phyloP scores from a whole-genome alignment of 2,113 vertebrate species.

The Sialia sialis region DNA sequence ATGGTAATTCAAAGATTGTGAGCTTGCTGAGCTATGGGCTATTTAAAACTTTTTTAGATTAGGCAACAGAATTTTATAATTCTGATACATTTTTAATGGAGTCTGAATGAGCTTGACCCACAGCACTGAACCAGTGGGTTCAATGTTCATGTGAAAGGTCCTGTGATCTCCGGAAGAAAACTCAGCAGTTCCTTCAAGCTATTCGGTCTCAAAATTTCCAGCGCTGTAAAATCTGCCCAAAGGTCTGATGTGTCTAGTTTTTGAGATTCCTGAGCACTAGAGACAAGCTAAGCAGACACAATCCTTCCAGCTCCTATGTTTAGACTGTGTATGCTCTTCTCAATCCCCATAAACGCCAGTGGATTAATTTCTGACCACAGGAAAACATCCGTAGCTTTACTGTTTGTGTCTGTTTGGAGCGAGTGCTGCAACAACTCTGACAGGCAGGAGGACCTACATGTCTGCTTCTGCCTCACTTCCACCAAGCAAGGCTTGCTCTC shows the following conservation, averaged over 20 bases:
- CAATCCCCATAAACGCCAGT: not conserved
- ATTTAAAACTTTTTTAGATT: not conserved
- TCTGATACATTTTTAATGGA: not conserved
- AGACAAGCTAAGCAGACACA: not conserved
- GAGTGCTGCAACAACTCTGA: not conserved
- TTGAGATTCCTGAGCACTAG: not conserved
- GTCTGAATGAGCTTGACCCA: not conserved
- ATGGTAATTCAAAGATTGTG: not conserved
- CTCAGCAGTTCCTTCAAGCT: not conserved
- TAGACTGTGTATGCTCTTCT: not conserved
- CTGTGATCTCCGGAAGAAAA: not conserved
- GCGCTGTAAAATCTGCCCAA: not conserved
- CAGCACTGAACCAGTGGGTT: not conserved
- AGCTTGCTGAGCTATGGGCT: not conserved
- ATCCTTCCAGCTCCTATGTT: not conserved
- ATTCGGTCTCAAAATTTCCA: not conserved
- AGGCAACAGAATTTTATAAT: not conserved
- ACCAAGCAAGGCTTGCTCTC: not conserved
- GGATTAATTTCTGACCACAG: not conserved
- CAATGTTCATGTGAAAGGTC: not conserved
- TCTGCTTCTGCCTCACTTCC: not conserved
- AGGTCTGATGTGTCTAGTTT: not conserved
- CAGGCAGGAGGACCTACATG: not conserved
- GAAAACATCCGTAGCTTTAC: not conserved
- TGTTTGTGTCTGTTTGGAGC: not conserved